Percentiles rank a stretch among this genome's conserved stretches.
These are phyloP conservation scores for Myiozetetes cayanensis DNA, from an alignment of 2,113 vertebrate species.

Conservation along the genomic window DNA sequence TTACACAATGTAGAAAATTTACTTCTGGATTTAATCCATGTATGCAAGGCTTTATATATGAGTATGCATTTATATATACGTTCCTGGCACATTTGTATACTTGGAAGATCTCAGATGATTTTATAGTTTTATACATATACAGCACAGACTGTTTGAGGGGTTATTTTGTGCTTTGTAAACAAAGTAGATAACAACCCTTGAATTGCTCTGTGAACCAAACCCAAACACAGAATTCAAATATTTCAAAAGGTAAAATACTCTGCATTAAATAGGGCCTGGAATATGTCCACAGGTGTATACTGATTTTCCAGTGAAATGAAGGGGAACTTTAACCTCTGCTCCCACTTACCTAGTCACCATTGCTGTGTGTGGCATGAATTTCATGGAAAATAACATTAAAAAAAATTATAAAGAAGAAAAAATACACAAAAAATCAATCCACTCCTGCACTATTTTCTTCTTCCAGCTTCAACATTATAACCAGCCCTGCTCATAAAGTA, in stretches of 20 bases:
- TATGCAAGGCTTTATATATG: not conserved
- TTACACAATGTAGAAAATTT: not conserved
- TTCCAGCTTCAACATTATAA: not conserved
- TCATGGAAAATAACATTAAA: not conserved
- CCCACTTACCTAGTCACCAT: not conserved
- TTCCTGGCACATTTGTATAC: not conserved
- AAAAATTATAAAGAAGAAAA: not conserved
- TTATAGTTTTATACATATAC: not conserved
- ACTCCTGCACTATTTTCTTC: not conserved
- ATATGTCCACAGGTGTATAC: rapidly evolving
- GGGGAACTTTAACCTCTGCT: not conserved
- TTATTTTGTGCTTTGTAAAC: not conserved
- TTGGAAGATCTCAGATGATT: not conserved
- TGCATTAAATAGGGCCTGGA: not conserved
- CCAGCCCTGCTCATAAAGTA: not conserved
- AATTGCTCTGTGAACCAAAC: constrained; percentile 18
- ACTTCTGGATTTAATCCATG: not conserved
- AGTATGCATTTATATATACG: not conserved
- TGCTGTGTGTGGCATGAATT: not conserved
- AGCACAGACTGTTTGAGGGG: not conserved
- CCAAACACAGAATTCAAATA: not conserved
- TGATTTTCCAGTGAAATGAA: not conserved
- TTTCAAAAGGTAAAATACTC: not conserved
- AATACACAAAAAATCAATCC: not conserved
- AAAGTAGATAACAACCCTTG: not conserved